Conservation (phyloP, 2,888 invertebrate species). For the Cheiracanthium punctorium region DNA sequence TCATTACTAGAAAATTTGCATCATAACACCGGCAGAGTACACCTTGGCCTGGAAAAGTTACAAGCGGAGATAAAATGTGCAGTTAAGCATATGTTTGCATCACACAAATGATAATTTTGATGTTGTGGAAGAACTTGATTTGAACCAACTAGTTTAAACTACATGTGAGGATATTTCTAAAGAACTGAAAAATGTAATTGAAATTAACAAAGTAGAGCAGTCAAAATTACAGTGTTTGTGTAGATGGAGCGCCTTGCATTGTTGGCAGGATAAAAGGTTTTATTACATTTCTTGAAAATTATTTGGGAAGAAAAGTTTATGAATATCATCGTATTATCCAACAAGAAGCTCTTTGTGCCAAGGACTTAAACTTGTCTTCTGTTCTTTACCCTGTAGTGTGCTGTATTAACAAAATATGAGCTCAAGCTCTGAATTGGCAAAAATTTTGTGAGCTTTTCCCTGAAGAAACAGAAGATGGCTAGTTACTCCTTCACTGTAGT, state of each 20-base stretch:
- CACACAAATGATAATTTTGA: neutral
- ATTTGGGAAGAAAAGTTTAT: neutral
- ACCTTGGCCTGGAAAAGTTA: too few species aligned
- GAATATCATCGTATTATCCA: neutral
- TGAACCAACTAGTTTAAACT: neutral
- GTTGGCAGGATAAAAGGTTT: neutral
- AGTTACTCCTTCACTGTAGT: neutral
- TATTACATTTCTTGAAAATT: neutral
- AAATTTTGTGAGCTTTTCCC: neutral
- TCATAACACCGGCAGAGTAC: too few species aligned
- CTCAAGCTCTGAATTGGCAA: neutral
- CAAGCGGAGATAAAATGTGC: too few species aligned
- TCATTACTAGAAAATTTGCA: too few species aligned
- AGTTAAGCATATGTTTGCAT: neutral
- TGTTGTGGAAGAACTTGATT: neutral
- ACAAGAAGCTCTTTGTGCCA: constrained; percentile 3
- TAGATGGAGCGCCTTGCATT: neutral
- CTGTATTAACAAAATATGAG: neutral
- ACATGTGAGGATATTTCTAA: neutral
- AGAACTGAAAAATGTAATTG: too few species aligned
- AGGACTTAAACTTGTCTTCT: constrained; percentile 4
- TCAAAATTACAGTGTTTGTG: too few species aligned
- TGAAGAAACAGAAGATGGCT: neutral
- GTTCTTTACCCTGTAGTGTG: neutral
- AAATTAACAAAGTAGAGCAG: too few species aligned